phyloP scores from a whole-genome alignment of 2,888 invertebrate species.

The Heliconius ethilla region DNA sequence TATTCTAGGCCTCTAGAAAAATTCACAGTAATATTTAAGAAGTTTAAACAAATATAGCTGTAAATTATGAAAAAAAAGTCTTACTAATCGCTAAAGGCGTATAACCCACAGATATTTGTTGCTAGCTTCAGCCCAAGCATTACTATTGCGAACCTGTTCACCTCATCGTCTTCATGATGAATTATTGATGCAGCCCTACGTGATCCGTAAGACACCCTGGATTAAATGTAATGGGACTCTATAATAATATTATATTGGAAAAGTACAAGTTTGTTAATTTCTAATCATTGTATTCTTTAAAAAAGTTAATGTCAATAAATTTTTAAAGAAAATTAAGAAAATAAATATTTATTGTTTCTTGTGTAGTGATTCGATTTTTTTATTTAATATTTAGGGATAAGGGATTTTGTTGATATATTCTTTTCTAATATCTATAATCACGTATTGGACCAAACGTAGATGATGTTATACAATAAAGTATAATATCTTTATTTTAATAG shows the following conservation, averaged over 20 bases:
- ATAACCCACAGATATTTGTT: conserved; percentile 22
- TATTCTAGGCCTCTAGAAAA: too few relatives aligned
- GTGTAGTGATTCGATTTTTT: too few relatives aligned
- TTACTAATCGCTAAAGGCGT: conserved; percentile 28
- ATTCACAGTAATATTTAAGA: too few relatives aligned
- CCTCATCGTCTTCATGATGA: conserved; percentile 65
- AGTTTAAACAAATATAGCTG: too few relatives aligned
- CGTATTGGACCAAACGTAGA: background rate
- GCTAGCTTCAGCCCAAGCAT: conserved; percentile 51
- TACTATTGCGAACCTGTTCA: conserved; percentile 73
- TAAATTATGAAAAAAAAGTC: background rate
- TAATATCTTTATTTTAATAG: background rate
- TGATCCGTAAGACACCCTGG: conserved; percentile 58
- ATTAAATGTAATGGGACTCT: conserved; percentile 45
- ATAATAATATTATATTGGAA: conserved; percentile 18
- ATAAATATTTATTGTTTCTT: background rate
- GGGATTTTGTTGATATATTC: background rate
- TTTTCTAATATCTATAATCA: background rate
- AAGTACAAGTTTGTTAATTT: background rate
- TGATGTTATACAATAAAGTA: background rate
- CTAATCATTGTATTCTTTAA: background rate
- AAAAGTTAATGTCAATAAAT: background rate
- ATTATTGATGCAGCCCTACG: conserved; percentile 76
- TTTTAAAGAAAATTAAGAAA: background rate
- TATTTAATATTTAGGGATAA: too few relatives aligned